A percentile compares a stretch with the other conserved stretches of the same genome.
Conservation (phyloP, 1,140 invertebrate species). For the Leptonema lineaticorne region DNA sequence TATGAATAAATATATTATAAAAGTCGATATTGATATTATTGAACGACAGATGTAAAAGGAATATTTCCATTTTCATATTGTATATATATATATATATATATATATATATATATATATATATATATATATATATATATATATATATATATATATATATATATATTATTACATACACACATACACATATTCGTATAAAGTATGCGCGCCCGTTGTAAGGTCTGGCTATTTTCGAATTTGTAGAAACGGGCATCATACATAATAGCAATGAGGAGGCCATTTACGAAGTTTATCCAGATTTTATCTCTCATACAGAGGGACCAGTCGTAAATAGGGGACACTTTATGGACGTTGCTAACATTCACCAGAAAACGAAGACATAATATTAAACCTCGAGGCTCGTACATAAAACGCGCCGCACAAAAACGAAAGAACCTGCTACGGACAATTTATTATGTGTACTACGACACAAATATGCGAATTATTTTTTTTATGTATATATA, state of each 20-base stretch:
- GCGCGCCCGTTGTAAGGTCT: not conserved
- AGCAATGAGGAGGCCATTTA: conserved; percentile 27
- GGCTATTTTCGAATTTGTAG: conserved; percentile 23
- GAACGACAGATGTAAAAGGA: not conserved
- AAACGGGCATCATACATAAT: conserved; percentile 25
- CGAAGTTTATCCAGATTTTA: conserved; percentile 27
- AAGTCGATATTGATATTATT: not conserved
- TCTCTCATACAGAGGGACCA: conserved; percentile 10
- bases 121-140: no score
- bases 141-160: no score
- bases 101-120: no score
- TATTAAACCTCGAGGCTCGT: not conserved
- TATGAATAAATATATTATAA: not conserved
- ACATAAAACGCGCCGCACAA: not conserved
- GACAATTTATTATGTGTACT: no score
- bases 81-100: no score
- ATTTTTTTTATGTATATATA: not conserved
- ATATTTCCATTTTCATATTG: not conserved
- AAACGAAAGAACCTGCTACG: not conserved
- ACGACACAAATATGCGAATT: not conserved
- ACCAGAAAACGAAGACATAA: not conserved
- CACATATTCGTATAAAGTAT: not conserved
- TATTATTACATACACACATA: no score
- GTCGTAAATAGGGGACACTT: conserved; percentile 26
- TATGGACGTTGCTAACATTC: conserved; percentile 20